These are phyloP conservation scores for Branchellion lobata DNA, from an alignment of 2,888 invertebrate genomes.

Conservation along the genomic window DNA sequence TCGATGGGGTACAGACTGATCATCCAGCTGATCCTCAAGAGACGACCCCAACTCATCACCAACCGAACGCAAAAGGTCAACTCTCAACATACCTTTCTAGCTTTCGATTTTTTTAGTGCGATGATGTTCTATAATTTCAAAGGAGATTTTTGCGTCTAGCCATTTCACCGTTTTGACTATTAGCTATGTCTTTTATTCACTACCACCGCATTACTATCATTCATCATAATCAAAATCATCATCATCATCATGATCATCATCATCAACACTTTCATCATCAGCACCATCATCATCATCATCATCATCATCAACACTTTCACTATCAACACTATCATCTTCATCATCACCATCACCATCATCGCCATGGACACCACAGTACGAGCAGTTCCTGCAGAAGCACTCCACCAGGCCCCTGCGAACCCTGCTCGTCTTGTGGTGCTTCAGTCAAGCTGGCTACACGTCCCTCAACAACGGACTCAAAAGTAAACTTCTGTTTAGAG, in stretches of 20 bases:
- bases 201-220: no score
- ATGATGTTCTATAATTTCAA: background rate
- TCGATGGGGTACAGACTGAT: constrained; percentile 61
- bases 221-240: no score
- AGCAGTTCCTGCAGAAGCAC: constrained; percentile 59
- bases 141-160: no score
- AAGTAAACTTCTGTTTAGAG: constrained; percentile 54
- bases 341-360: background rate
- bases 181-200: no score
- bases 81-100: constrained; percentile 13
- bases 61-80: constrained; percentile 54
- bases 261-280: no score
- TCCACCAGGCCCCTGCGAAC: constrained; percentile 59
- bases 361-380: constrained; percentile 53
- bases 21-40: constrained; percentile 58
- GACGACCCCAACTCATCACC: constrained; percentile 57
- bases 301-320: no score
- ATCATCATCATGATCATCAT: no score
- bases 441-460: constrained; percentile 60
- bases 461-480: constrained; percentile 60
- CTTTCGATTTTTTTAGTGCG: background rate
- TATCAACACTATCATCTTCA: background rate
- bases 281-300: no score
- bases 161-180: no score
- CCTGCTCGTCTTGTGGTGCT: constrained; percentile 61